phyloP scores from a whole-genome alignment of 1,140 invertebrate species.

The Bombus haemorrhoidalis region DNA sequence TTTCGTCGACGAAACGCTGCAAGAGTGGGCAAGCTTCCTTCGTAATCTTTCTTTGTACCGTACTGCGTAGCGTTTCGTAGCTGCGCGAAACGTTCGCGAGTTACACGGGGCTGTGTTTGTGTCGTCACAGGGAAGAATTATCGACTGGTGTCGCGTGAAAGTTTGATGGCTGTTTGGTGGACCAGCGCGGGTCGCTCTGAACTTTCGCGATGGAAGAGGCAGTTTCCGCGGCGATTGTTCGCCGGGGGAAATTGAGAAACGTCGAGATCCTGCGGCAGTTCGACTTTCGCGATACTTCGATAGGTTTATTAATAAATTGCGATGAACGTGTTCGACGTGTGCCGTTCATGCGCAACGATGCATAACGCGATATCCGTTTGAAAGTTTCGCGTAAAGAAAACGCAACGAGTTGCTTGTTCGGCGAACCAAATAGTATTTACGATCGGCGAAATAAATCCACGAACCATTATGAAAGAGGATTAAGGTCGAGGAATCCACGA shows the following conservation, averaged over 20 bases:
- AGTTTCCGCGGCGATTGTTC: too few relatives aligned
- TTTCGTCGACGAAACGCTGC: not conserved
- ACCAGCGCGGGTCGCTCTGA: not conserved
- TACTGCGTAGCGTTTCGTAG: not conserved
- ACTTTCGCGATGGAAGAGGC: not conserved
- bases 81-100: not conserved
- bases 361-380: not conserved
- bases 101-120: not conserved
- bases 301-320: too few relatives aligned
- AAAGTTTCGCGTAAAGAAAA: not conserved
- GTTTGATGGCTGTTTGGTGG: not conserved
- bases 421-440: not conserved
- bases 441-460: not conserved
- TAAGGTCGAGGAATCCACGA: not conserved
- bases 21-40: too few relatives aligned
- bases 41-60: not conserved
- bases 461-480: slow-evolving; percentile 22
- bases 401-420: not conserved
- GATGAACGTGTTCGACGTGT: too few relatives aligned
- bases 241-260: not conserved
- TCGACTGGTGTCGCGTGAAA: slow-evolving; percentile 2
- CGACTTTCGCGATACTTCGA: not conserved
- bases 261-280: not conserved
- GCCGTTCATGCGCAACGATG: too few relatives aligned
- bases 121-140: not conserved